Conservation (phyloP, 2,113 vertebrate genomes). For the Coryphaenoides rupestris region DNA sequence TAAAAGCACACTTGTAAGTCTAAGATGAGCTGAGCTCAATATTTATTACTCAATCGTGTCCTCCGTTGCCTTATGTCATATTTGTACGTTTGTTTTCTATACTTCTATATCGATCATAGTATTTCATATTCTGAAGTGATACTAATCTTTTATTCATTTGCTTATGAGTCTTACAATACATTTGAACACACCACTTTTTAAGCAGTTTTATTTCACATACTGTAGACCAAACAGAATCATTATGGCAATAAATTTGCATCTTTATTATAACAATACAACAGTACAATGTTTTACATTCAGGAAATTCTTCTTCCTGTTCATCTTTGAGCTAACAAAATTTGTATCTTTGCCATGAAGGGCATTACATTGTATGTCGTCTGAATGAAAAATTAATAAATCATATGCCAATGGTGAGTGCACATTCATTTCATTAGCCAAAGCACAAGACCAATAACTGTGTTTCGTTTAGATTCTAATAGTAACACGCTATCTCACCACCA, state of each 20-base stretch:
- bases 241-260: not conserved
- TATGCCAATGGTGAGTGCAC: no score
- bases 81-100: slow-evolving; percentile 41
- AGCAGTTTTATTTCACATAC: slow-evolving; percentile 12
- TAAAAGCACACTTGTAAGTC: slow-evolving; percentile 44
- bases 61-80: slow-evolving; percentile 57
- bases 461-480: no score
- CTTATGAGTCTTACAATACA: not conserved
- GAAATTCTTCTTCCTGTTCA: not conserved
- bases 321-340: no score
- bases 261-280: not conserved
- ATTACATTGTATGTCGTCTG: no score
- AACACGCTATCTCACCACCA: slow-evolving; percentile 13
- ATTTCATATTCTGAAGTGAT: slow-evolving; percentile 3
- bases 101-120: slow-evolving; percentile 9
- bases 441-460: no score
- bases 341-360: no score
- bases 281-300: not conserved
- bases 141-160: not conserved
- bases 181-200: slow-evolving; percentile 12
- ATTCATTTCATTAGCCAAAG: no score
- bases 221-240: slow-evolving; percentile 1
- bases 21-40: slow-evolving; percentile 22
- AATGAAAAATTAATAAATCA: no score
- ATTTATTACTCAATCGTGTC: slow-evolving; percentile 34